phyloP scores from a whole-genome alignment of 1,140 invertebrate genomes.

The Phthorimaea operculella region DNA sequence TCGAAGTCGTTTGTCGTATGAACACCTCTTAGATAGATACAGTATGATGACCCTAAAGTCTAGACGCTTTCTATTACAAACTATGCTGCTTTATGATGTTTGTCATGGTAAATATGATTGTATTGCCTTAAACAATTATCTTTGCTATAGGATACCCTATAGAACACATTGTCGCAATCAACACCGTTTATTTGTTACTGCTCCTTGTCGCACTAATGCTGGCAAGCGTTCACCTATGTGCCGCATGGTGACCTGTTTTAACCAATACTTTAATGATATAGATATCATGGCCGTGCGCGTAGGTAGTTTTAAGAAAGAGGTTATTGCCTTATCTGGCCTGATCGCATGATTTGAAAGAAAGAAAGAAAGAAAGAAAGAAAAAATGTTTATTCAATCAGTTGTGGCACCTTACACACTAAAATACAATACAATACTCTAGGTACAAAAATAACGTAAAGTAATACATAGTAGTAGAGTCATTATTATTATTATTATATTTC shows the following conservation, averaged over 20 bases:
- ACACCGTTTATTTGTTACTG: background rate
- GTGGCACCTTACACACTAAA: no score
- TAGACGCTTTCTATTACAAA: background rate
- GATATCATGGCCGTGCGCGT: background rate
- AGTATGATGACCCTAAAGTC: background rate
- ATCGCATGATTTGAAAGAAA: no score
- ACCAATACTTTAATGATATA: background rate
- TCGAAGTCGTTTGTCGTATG: background rate
- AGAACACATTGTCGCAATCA: background rate
- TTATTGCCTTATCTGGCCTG: no score
- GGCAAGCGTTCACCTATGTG: background rate
- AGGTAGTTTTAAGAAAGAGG: no score
- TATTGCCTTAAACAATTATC: background rate
- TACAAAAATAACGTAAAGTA: no score
- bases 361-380: no score
- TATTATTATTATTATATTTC: no score
- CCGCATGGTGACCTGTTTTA: background rate
- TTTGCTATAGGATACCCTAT: background rate
- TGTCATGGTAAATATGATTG: slow-evolving; percentile 1
- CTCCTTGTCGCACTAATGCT: no score
- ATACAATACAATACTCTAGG: no score
- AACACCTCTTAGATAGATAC: background rate
- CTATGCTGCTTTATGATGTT: background rate
- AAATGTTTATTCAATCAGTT: no score
- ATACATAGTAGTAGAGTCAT: no score